Conservation (phyloP, 2,888 invertebrate species). For the Mechanitis mazaeus region DNA sequence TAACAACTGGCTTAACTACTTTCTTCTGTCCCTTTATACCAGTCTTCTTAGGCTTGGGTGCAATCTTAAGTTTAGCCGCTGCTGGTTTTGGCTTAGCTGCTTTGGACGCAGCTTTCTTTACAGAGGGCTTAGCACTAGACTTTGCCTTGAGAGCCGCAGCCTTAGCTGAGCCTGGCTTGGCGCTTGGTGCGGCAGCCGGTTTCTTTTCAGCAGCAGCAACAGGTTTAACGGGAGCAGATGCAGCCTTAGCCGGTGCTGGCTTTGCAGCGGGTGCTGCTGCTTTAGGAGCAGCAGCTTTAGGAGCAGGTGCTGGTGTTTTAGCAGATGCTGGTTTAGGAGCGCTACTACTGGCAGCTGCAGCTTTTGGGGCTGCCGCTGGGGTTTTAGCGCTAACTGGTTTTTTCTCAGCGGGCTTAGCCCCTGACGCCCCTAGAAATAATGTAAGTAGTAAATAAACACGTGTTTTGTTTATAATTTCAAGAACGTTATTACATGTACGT, state of each 20-base stretch:
- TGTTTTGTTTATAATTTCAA: neutral
- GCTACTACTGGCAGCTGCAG: conserved; percentile 45
- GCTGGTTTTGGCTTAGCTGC: conserved; percentile 70
- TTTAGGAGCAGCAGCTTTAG: conserved; percentile 62
- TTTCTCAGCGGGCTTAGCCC: conserved; percentile 68
- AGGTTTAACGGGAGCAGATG: conserved; percentile 49
- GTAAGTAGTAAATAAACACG: neutral
- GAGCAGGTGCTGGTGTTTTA: conserved; percentile 61
- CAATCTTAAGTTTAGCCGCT: conserved; percentile 69
- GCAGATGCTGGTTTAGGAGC: conserved; percentile 59
- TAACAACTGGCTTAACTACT: conserved; percentile 78
- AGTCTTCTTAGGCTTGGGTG: conserved; percentile 75
- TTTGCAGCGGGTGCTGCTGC: conserved; percentile 71
- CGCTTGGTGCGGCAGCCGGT: conserved; percentile 54
- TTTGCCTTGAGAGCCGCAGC: conserved; percentile 70
- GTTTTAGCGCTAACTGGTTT: conserved; percentile 63
- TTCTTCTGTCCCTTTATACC: conserved; percentile 76
- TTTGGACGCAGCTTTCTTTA: conserved; percentile 70
- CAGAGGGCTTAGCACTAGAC: conserved; percentile 71
- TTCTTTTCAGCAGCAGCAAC: conserved; percentile 54
- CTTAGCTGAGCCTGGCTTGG: conserved; percentile 74
- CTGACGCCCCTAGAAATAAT: conserved; percentile 48
- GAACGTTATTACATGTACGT: no score
- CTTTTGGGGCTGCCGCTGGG: conserved; percentile 65
- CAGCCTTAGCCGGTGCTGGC: conserved; percentile 64